Evolutionary conservation across 2,113 vertebrate genomes (phyloP).

Genomic region (Nycticorax nycticorax): DNA sequence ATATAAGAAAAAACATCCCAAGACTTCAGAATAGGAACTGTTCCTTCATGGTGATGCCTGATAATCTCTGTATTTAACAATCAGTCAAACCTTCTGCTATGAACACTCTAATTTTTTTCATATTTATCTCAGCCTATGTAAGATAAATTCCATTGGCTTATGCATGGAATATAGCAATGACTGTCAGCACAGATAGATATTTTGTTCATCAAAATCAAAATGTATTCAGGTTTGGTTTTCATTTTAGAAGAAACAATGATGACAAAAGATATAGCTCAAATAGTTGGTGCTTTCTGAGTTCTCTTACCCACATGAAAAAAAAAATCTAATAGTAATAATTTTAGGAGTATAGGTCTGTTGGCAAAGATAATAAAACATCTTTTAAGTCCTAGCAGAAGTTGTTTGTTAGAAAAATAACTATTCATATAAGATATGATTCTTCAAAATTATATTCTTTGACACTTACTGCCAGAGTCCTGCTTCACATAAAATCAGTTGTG

Average conservation of each 20-base stretch:
- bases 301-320: not conserved
- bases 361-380: not conserved
- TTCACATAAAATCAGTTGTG: not conserved
- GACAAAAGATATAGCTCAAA: not conserved
- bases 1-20: not conserved
- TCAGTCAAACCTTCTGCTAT: not conserved
- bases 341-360: not conserved
- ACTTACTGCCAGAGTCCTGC: not conserved
- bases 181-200: conserved; percentile 18
- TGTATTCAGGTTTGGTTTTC: not conserved
- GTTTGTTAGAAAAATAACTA: not conserved
- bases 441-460: not conserved
- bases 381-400: not conserved
- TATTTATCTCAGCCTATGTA: not conserved
- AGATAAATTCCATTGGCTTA: not conserved
- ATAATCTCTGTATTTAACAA: conserved; percentile 15
- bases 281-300: not conserved
- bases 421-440: not conserved
- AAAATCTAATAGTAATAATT: not conserved
- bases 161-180: not conserved
- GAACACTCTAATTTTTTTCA: not conserved
- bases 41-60: not conserved
- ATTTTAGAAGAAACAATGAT: not conserved
- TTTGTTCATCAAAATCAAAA: conserved; percentile 20
- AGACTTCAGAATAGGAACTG: not conserved